Evolutionary conservation across 2,888 invertebrate genomes (phyloP), one percentile per base, ranked within the genome.

Genomic region (Coelogynopora nodosa): DNA sequence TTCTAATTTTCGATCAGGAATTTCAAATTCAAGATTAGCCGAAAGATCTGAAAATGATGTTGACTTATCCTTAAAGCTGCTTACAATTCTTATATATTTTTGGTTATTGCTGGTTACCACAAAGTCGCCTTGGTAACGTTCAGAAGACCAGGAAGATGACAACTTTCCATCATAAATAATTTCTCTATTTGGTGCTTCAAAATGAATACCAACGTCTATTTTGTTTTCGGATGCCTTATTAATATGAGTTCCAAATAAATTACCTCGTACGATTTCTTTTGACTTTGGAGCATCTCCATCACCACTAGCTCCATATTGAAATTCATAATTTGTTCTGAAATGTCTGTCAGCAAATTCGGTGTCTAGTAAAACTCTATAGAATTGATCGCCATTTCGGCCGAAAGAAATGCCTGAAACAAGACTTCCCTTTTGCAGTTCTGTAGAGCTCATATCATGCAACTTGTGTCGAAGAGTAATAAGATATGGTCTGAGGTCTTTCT

Each of bases 371-470:
- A 85, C 67, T n/a, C 27, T 26, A 23, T 67, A 26, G 67, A 85
- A 85, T 2, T 67, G 67, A 29, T 85, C 85, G 1, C 67, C 67
- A 23, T 85, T 85, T 67, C 74, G n/a, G 67, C 85, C 85, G 26
- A 67, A 85, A 67, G 27, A 27, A 28, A 85, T 29, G 0, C 67
- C 74, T 1, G 67, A 1, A 23, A 26, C 74, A n/a, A 85, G 30
- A 5, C 67, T 26, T 10, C 10, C 67, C 74, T 85, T 85, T 13
- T 67, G 26, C 29, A 85, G 67, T 2, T 26, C 74, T 67, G 27
- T 67, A 28, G 85, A 85, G 29, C 85, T 85, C 74, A 67, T 85
- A 30, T 85, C 85, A 29, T 85, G 67, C 13, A 74, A 28, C 74
- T 85, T 85, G 23, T 85, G 85, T 10, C 85, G 67, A 67, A 85